Percentiles rank a stretch among this genome's conserved stretches.
phyloP scores from a whole-genome alignment of 2,797 vertebrate species.

The Apogon hyalosoma region DNA sequence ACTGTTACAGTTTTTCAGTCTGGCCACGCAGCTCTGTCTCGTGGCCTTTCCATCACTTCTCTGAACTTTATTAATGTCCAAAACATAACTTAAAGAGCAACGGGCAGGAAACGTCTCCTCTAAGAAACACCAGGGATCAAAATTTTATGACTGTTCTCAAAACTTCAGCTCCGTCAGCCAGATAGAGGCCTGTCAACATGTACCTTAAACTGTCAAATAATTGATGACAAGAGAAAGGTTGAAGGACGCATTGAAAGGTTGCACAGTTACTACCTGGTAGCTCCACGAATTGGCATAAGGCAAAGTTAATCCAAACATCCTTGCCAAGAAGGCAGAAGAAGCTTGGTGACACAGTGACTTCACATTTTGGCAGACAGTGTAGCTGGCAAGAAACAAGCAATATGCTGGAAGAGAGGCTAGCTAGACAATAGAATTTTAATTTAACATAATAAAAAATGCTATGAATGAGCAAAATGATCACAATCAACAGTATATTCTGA shows the following conservation, averaged over 20 bases:
- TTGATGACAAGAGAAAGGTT: not conserved
- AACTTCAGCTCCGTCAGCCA: not conserved
- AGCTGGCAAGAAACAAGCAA: no score
- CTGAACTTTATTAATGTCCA: not conserved
- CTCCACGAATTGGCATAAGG: no score
- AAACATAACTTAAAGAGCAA: not conserved
- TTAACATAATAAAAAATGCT: no score
- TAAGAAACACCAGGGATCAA: not conserved
- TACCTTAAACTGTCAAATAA: not conserved
- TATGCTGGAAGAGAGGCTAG: no score
- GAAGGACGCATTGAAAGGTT: no score
- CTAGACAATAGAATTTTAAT: no score
- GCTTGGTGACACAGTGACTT: not conserved
- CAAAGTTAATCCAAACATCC: not conserved
- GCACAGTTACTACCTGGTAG: no score
- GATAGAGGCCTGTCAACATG: not conserved
- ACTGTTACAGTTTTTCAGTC: constrained; percentile 2
- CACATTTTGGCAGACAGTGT: no score
- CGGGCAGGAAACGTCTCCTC: not conserved
- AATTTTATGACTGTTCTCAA: not conserved
- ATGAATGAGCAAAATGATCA: no score
- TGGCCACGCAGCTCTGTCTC: constrained; percentile 12
- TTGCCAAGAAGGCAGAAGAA: not conserved
- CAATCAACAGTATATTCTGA: no score
- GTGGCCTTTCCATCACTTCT: not conserved